These are phyloP conservation scores for Oryctes rhinoceros DNA, from an alignment of 1,140 invertebrate species.

Conservation along the genomic window DNA sequence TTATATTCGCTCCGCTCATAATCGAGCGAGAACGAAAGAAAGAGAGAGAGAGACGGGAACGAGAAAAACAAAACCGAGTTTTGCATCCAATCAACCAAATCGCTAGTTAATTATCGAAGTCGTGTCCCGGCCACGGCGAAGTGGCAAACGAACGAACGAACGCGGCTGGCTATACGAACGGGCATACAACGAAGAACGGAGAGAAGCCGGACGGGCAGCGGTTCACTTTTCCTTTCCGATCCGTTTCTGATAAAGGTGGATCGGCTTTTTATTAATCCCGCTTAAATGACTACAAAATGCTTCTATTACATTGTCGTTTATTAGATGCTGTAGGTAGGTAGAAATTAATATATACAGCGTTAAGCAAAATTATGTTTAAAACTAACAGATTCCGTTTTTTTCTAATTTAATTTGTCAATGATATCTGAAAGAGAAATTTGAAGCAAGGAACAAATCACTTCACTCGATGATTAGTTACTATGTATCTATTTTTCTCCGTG, in stretches of 20 bases:
- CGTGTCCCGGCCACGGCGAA: conserved; percentile 18
- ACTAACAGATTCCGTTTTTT: no score
- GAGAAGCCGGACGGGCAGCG: neutral
- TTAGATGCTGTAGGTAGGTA: neutral
- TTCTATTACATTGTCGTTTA: conserved; percentile 2
- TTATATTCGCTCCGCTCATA: neutral
- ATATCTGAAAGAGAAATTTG: no score
- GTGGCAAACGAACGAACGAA: conserved; percentile 38
- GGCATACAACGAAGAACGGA: neutral
- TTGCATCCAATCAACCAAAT: conserved; percentile 58
- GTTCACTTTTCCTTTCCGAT: conserved; percentile 29
- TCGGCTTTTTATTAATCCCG: conserved; percentile 26
- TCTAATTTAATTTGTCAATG: no score
- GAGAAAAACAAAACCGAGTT: conserved; percentile 51
- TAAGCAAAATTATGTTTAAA: no score
- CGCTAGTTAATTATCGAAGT: conserved; percentile 54
- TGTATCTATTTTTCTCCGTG: no score
- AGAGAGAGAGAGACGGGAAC: neutral
- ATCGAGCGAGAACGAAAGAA: no score
- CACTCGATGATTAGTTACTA: no score
- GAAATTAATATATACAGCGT: neutral
- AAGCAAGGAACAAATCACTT: no score
- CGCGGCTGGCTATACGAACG: neutral
- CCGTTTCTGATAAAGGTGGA: conserved; percentile 22
- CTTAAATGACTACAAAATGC: conserved; percentile 25